Percentiles rank a stretch among this genome's conserved stretches.
Evolutionary conservation across 1,140 invertebrate genomes (phyloP).

Genomic region (Brachionus koreanus): DNA sequence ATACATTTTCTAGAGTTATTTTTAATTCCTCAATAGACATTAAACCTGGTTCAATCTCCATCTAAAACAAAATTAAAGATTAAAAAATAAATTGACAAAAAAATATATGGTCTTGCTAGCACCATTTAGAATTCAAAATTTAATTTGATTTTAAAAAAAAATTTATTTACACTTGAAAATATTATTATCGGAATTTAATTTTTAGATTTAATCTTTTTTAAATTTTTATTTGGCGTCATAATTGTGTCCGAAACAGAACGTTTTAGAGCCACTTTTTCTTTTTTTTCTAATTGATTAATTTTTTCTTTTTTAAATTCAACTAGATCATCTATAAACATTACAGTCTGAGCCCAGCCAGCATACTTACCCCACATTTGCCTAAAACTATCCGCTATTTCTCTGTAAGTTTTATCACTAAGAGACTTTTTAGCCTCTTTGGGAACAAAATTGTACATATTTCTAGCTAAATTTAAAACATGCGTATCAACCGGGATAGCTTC

Average conservation of each 20-base stretch:
- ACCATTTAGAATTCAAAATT: neutral
- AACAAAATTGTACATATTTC: constrained; percentile 22
- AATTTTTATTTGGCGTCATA: constrained; percentile 3
- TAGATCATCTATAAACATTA: constrained; percentile 44
- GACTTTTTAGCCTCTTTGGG: constrained; percentile 3
- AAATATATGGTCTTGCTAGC: neutral
- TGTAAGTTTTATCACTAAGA: constrained; percentile 3
- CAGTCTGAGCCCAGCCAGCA: constrained; percentile 44
- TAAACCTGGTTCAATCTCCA: constrained; percentile 19
- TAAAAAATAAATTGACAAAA: neutral
- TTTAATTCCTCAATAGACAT: neutral
- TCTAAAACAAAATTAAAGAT: neutral
- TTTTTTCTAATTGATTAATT: neutral
- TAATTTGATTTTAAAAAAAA: neutral
- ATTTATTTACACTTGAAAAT: neutral
- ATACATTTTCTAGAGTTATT: constrained; percentile 4
- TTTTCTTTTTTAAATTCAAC: constrained; percentile 28
- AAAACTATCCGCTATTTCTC: neutral
- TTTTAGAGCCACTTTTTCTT: neutral
- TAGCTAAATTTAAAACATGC: constrained; percentile 87
- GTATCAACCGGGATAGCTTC: constrained; percentile 89
- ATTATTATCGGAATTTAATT: neutral
- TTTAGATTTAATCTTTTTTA: constrained; percentile 3
- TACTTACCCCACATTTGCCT: constrained; percentile 39
- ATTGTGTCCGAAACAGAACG: neutral